A percentile compares a stretch with the other conserved stretches of the same genome.
phyloP scores from a whole-genome alignment of 1,140 invertebrate genomes.

The Hermatobates lingyangjiaoensis region DNA sequence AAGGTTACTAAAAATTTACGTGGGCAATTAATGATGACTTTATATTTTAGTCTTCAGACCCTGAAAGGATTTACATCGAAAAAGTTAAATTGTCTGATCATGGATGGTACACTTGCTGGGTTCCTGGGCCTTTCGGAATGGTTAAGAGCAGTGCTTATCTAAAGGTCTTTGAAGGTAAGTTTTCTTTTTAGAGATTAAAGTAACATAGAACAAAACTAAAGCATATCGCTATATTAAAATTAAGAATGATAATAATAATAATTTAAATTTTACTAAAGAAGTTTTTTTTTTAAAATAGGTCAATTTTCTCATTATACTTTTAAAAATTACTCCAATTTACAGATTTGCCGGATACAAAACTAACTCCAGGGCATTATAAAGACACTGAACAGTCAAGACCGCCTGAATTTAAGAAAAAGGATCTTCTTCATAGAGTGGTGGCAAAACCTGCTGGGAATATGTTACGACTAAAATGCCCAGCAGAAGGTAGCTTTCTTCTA shows the following conservation, averaged over 20 bases:
- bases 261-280: background rate
- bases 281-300: background rate
- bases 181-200: background rate
- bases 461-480: constrained; percentile 40
- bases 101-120: constrained; percentile 84
- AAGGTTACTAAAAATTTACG: background rate
- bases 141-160: constrained; percentile 57
- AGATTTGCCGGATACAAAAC: background rate
- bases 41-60: constrained; percentile 21
- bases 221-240: background rate
- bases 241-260: constrained; percentile 5
- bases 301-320: background rate
- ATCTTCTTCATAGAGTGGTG: constrained; percentile 29
- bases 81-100: constrained; percentile 70
- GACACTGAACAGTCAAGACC: constrained; percentile 17
- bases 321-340: background rate
- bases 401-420: constrained; percentile 28
- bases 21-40: constrained; percentile 7
- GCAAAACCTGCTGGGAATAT: constrained; percentile 47
- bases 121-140: constrained; percentile 55
- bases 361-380: constrained; percentile 25
- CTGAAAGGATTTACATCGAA: constrained; percentile 46
- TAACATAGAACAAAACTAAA: background rate
- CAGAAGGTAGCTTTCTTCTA: too few species aligned
- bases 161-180: constrained; percentile 52